These are phyloP conservation scores for Torymus auratus DNA, from an alignment of 2,888 invertebrate genomes.

Conservation along the genomic window DNA sequence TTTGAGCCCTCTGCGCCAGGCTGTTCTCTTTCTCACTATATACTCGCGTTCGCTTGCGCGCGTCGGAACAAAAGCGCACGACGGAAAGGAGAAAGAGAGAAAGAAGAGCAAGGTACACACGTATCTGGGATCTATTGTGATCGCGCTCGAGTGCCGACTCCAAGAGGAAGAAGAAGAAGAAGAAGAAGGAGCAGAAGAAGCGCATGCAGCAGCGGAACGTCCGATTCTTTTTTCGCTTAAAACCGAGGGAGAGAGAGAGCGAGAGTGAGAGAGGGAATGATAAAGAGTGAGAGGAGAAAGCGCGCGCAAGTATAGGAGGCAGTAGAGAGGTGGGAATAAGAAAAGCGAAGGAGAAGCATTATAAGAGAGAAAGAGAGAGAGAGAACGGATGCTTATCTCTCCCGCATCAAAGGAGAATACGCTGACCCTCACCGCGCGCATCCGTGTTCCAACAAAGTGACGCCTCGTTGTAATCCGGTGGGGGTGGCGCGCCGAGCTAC, in stretches of 20 bases:
- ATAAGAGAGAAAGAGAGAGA: constrained; percentile 17
- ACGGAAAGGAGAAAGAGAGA: not conserved
- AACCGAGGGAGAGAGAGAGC: constrained; percentile 16
- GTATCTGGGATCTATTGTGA: constrained; percentile 33
- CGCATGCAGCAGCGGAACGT: not conserved
- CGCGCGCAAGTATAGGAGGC: not conserved
- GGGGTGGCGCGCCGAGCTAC: not conserved
- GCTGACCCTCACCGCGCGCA: constrained; percentile 22
- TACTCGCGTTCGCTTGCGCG: too few species aligned
- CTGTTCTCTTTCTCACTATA: too few species aligned
- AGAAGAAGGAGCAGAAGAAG: constrained; percentile 1
- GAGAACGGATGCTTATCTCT: constrained; percentile 51
- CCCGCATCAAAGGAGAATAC: constrained; percentile 52
- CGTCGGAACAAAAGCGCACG: too few species aligned
- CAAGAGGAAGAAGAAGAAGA: not conserved
- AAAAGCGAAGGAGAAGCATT: constrained; percentile 8
- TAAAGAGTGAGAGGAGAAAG: not conserved
- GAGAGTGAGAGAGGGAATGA: not conserved
- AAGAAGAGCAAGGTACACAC: not conserved
- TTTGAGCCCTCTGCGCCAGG: too few species aligned
- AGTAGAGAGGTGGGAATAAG: not conserved
- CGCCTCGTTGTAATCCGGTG: constrained; percentile 27
- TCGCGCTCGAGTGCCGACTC: not conserved
- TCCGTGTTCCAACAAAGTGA: constrained; percentile 54
- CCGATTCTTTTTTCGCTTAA: constrained; percentile 14